A percentile compares a stretch with the other conserved stretches of the same genome.
These are phyloP conservation scores for Mesorhabditis spiculigera DNA, from an alignment of 2,888 invertebrate genomes.

Conservation along the genomic window DNA sequence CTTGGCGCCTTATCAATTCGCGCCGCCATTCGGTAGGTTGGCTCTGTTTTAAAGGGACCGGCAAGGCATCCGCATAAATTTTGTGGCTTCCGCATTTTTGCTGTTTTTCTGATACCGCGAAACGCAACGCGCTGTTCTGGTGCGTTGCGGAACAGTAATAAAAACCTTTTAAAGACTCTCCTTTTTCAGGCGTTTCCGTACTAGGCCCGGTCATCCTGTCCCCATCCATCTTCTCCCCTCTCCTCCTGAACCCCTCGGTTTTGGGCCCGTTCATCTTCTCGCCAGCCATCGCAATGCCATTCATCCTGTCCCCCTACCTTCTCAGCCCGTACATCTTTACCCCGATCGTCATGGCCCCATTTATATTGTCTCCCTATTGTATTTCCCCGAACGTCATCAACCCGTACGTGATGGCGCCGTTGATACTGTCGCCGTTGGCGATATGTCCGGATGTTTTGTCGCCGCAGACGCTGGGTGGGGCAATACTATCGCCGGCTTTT, in stretches of 20 bases:
- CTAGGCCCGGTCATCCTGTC: slow-evolving; percentile 43
- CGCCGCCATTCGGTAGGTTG: slow-evolving; percentile 29
- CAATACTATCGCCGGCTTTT: slow-evolving; percentile 47
- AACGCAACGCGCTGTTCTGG: no score
- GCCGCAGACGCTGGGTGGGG: slow-evolving; percentile 42
- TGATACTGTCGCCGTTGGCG: slow-evolving; percentile 32
- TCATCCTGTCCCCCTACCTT: slow-evolving; percentile 42
- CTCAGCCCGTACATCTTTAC: slow-evolving; percentile 39
- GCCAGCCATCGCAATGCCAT: slow-evolving; percentile 43
- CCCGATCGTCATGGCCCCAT: slow-evolving; percentile 42
- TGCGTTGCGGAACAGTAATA: no score
- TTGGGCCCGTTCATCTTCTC: slow-evolving; percentile 48
- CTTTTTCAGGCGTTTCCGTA: slow-evolving; percentile 17
- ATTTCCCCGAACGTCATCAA: slow-evolving; percentile 47
- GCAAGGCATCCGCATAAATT: no score
- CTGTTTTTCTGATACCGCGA: no score
- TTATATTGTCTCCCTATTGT: slow-evolving; percentile 47
- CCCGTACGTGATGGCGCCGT: slow-evolving; percentile 46
- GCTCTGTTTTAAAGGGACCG: no score
- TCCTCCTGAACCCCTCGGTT: slow-evolving; percentile 37
- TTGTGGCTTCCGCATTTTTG: no score
- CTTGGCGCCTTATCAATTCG: slow-evolving; percentile 22
- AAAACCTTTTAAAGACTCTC: no score
- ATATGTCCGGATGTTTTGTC: slow-evolving; percentile 33
- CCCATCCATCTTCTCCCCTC: slow-evolving; percentile 48